Conservation (phyloP, 2,888 invertebrate genomes). For the Pristionchus exspectatus region DNA sequence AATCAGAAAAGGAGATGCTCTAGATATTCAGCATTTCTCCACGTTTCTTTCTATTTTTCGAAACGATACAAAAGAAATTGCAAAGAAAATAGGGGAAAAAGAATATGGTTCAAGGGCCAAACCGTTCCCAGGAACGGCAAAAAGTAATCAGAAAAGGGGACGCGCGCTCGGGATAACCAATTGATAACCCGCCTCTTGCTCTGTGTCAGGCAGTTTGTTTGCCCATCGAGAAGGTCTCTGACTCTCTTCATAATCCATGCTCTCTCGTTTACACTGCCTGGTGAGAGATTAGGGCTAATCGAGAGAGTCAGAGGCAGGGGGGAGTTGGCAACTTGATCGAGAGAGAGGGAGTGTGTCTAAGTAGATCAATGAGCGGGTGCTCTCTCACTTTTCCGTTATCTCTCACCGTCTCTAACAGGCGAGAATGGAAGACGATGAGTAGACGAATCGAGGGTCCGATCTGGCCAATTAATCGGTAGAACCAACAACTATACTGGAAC, state of each 20-base stretch:
- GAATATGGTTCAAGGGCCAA: not conserved
- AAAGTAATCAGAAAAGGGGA: slow-evolving; percentile 38
- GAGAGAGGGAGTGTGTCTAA: slow-evolving; percentile 31
- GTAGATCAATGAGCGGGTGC: not conserved
- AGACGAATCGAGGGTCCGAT: not conserved
- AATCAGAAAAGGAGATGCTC: too few relatives aligned
- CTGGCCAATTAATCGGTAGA: not conserved
- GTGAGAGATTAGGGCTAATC: not conserved
- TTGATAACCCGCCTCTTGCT: slow-evolving; percentile 22
- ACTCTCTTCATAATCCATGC: not conserved
- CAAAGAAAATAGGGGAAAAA: not conserved
- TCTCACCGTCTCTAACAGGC: not conserved
- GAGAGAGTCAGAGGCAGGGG: not conserved
- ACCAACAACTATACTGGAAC: slow-evolving; percentile 23
- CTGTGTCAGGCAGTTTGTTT: slow-evolving; percentile 9
- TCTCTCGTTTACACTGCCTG: not conserved
- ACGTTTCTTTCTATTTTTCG: too few relatives aligned
- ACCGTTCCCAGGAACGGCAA: slow-evolving; percentile 14
- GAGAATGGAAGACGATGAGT: not conserved
- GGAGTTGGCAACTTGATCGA: slow-evolving; percentile 16
- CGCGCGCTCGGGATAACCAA: slow-evolving; percentile 14
- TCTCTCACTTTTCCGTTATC: not conserved
- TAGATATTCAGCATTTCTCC: too few relatives aligned
- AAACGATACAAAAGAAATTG: not conserved
- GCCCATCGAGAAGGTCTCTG: not conserved